Evolutionary conservation across 2,888 invertebrate species (phyloP), one percentile per base, ranked within the genome.

Genomic region (Malacosoma neustria): DNA sequence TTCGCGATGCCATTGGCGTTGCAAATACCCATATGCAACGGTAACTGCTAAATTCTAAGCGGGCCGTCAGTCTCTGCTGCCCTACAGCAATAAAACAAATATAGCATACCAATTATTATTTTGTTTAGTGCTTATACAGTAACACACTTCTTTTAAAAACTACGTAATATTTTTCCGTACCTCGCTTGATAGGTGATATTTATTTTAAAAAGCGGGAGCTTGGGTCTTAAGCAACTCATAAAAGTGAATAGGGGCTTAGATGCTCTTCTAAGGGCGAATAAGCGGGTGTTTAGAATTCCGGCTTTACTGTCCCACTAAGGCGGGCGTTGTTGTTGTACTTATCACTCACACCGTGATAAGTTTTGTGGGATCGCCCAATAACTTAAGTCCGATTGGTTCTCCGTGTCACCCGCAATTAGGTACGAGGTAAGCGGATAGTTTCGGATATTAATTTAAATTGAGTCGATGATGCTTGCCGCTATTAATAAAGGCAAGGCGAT

Each of bases 251-350:
- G 67, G 68, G 4, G 68, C 58, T 51, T 54, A 59, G 63, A 63
- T 67, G 66, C 68, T 72, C 49, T 60, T 68, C 64, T 59, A 42
- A 52, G 63, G 64, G 66, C 57, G 56, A 57, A 57, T 41, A 49
- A 72, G 70, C 66, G 73, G 77, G 79, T 79, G 74, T 60, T 71
- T 69, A 73, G 74, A 75, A 81, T 76, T 75, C 68, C 68, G 76
- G 72, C 79, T 82, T 82, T 82, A 81, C 81, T 81, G 72, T 79
- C 67, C 63, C 56, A 54, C 51, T 59, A 50, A 72, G 70, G 71
- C 72, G 72, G 72, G 66, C 66, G 54, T 65, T 71, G 66, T 71
- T n/a, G n/a, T 74, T 75, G 72, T 75, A 66, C 15, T n/a, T n/a
- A n/a, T n/a, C n/a, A n/a, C n/a, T n/a, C 22, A 74, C 73, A 70